A percentile compares a stretch with the other conserved stretches of the same genome.
These are phyloP conservation scores for Phrynocephalus guinanensis DNA, from an alignment of 2,797 vertebrate genomes.

Conservation along the genomic window DNA sequence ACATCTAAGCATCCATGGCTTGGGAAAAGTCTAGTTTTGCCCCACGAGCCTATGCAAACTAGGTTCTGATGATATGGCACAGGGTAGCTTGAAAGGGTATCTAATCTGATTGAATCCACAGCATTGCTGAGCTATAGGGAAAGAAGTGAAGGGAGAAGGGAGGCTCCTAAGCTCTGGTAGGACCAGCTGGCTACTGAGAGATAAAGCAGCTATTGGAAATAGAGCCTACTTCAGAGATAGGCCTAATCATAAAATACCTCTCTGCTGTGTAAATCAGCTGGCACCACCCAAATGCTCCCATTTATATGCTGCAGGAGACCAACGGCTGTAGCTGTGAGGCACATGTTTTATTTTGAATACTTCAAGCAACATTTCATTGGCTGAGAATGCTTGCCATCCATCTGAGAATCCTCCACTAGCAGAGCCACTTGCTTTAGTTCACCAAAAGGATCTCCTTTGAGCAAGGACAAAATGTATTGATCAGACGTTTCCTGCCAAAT, in stretches of 20 bases:
- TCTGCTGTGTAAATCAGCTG: background rate
- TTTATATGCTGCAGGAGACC: background rate
- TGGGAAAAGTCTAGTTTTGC: background rate
- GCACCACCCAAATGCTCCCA: background rate
- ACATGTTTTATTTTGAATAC: background rate
- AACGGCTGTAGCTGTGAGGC: background rate
- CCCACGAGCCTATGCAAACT: background rate
- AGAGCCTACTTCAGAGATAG: constrained; percentile 18
- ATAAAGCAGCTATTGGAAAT: constrained; percentile 23
- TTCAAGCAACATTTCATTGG: constrained; percentile 15
- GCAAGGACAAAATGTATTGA: background rate
- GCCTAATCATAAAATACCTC: constrained; percentile 49
- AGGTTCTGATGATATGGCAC: background rate
- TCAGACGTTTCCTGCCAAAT: background rate
- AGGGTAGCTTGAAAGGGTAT: background rate
- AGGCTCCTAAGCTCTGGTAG: background rate
- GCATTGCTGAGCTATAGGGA: background rate
- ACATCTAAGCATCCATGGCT: background rate
- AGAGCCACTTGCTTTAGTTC: background rate
- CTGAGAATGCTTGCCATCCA: background rate
- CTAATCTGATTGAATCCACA: background rate
- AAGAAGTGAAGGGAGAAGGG: constrained; percentile 44
- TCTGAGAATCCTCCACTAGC: constrained; percentile 15
- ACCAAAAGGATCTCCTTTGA: background rate
- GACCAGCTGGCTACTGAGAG: constrained; percentile 32